Conservation (phyloP, 2,888 invertebrate species). For the Diploptera punctata region DNA sequence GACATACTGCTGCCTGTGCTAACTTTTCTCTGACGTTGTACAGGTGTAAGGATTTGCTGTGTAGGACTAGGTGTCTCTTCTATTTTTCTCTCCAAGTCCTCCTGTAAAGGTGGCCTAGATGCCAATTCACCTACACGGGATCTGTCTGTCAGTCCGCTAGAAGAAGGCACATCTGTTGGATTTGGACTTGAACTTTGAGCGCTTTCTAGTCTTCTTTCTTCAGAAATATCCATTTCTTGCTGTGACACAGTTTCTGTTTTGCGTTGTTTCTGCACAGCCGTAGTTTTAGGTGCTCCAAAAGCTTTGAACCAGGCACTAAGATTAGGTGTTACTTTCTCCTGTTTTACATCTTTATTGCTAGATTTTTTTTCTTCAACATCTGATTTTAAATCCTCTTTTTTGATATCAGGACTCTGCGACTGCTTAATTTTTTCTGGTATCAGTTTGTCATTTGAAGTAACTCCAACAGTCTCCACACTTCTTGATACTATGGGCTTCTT, state of each 20-base stretch:
- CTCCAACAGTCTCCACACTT: conserved; percentile 37
- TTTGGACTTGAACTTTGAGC: conserved; percentile 3
- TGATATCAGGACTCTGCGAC: conserved; percentile 17
- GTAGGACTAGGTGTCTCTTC: conserved; percentile 36
- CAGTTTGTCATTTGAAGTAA: conserved; percentile 46
- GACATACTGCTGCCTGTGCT: conserved; percentile 83
- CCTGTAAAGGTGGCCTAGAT: conserved; percentile 51
- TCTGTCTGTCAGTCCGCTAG: background rate
- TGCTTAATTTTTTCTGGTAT: conserved; percentile 43
- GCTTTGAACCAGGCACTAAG: conserved; percentile 93
- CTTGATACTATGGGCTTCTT: conserved; percentile 44
- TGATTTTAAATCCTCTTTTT: conserved; percentile 45
- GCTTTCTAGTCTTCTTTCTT: conserved; percentile 1
- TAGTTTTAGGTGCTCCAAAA: conserved; percentile 83
- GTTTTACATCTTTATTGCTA: conserved; percentile 48
- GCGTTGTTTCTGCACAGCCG: conserved; percentile 62
- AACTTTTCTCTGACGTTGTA: conserved; percentile 67
- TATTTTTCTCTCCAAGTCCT: conserved; percentile 2
- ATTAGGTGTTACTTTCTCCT: conserved; percentile 80
- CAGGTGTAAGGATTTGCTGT: conserved; percentile 16
- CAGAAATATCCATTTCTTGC: conserved; percentile 8
- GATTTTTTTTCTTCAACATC: conserved; percentile 43
- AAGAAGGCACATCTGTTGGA: conserved; percentile 14
- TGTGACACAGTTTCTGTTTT: conserved; percentile 46
- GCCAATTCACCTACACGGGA: conserved; percentile 49